Evolutionary conservation across 1,140 invertebrate species (phyloP).

Genomic region (Penaeus vannamei): DNA sequence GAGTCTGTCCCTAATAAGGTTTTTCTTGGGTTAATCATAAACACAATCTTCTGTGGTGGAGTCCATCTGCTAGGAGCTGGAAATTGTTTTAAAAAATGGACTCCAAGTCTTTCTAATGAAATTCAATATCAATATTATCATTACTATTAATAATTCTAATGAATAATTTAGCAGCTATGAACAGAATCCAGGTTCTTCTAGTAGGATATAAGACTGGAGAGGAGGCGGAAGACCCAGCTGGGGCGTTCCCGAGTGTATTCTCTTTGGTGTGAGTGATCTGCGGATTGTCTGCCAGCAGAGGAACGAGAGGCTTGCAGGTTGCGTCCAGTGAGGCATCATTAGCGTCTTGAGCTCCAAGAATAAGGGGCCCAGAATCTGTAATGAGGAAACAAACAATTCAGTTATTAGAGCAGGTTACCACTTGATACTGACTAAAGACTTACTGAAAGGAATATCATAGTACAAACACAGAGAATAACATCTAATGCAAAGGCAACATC

Average conservation of each 20-base stretch:
- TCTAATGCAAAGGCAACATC: too few relatives aligned
- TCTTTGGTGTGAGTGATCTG: slow-evolving; percentile 52
- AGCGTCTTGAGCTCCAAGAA: slow-evolving; percentile 57
- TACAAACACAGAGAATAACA: too few relatives aligned
- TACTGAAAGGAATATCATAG: too few relatives aligned
- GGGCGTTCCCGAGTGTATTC: slow-evolving; percentile 46
- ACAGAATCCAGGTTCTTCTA: slow-evolving; percentile 32
- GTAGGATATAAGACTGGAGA: slow-evolving; percentile 46
- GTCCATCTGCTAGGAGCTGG: too few relatives aligned
- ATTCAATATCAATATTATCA: not conserved
- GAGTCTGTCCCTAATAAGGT: too few relatives aligned
- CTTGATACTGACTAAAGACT: too few relatives aligned
- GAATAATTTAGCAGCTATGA: slow-evolving; percentile 28
- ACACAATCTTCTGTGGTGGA: too few relatives aligned
- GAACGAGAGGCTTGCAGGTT: slow-evolving; percentile 40
- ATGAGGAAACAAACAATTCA: not conserved
- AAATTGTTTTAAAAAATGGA: too few relatives aligned
- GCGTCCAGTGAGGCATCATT: slow-evolving; percentile 58
- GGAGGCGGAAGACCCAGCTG: slow-evolving; percentile 46
- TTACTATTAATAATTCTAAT: not conserved
- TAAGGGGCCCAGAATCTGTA: slow-evolving; percentile 47
- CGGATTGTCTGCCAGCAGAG: slow-evolving; percentile 51
- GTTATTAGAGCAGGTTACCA: not conserved
- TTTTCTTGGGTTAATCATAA: too few relatives aligned
- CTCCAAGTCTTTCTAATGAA: too few relatives aligned